Base-by-base conservation (phyloP, 2,797 vertebrate species). In the Dipus sagitta region DNA sequence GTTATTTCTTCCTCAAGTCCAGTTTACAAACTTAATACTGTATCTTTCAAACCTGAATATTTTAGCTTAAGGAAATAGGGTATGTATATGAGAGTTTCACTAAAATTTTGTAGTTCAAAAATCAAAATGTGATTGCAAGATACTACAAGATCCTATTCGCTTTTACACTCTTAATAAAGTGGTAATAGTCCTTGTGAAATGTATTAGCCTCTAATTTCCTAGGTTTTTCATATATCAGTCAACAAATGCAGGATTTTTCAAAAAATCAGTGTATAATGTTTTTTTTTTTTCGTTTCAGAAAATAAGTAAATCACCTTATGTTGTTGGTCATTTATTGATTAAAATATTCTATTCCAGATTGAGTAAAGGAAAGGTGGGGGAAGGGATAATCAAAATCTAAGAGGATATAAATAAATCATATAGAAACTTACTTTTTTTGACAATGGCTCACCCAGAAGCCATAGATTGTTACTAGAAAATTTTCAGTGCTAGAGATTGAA, bases 251-350 rank as follows among this genome's bases (percentile, higher is more conserved):
- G 13, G 26, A 23, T 71, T 89, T 77, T 21, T 90, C n/a, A 47
- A 65, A 90, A 90, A 77, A 86, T 75, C 68, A 76, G 34, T 90
- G 28, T 14, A 76, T 14, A 52, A 85, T 68, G 62, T 68, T 17
- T 84, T 58, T 75, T 90, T 80, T 58, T 75, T 90, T 80, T 28
- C 77, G 78, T 76, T 17, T 86, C 12, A 67, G 17, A 7, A 72
- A 85, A 86, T 17, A 58, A 58, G 54, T 17, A 58, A 14, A 14
- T 13, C 13, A 86, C 82, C 13, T 86, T 30, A 11, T 7, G 38
- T 88, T 72, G 17, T 74, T 30, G 10, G 24, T 80, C 21, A 92
- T 82, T 62, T 86, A 71, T 65, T 86, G 28, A 85, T 65, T 86
- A 76, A 92, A 89, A 81, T 28, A 92, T 47, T 65, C 20, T 81